Percentiles rank a stretch among this genome's conserved stretches.
Conservation (phyloP, 37 sponge, comb jelly and placozoan species). For the Agelas oroides region DNA sequence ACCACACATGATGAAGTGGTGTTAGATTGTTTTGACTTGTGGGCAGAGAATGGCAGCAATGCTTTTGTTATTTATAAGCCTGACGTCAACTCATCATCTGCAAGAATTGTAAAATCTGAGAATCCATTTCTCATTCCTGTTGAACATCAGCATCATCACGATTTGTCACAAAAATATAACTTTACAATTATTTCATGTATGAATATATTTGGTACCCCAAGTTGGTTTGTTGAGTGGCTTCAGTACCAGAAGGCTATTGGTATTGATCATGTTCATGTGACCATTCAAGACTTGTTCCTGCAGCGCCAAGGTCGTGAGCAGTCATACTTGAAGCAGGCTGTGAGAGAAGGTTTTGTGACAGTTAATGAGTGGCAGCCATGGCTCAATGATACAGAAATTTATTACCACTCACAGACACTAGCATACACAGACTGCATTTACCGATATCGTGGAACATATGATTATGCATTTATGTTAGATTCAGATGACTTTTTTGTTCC, state of each 20-base stretch:
- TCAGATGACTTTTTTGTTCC: constrained; percentile 23
- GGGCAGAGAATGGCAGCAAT: neutral
- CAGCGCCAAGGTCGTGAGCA: neutral
- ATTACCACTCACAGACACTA: constrained; percentile 19
- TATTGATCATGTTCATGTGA: constrained; percentile 5
- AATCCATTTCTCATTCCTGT: neutral
- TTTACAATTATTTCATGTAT: constrained; percentile 4
- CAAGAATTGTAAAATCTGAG: neutral
- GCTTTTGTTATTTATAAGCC: neutral
- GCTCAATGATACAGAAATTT: neutral
- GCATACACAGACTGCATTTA: constrained; percentile 28
- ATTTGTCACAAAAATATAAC: neutral
- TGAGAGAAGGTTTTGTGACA: constrained; percentile 4
- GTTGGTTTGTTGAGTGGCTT: neutral
- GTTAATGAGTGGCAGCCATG: neutral
- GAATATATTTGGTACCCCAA: constrained; percentile 3
- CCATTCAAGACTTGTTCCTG: neutral
- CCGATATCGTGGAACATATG: neutral
- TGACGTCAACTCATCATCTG: neutral
- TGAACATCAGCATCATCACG: neutral
- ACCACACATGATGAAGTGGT: neutral
- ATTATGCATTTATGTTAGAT: constrained; percentile 1
- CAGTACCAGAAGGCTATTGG: constrained; percentile 22
- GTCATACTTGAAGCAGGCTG: neutral
- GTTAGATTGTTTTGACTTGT: constrained; percentile 15